Conservation (phyloP, 2,888 invertebrate species). For the Tinea trinotella region DNA sequence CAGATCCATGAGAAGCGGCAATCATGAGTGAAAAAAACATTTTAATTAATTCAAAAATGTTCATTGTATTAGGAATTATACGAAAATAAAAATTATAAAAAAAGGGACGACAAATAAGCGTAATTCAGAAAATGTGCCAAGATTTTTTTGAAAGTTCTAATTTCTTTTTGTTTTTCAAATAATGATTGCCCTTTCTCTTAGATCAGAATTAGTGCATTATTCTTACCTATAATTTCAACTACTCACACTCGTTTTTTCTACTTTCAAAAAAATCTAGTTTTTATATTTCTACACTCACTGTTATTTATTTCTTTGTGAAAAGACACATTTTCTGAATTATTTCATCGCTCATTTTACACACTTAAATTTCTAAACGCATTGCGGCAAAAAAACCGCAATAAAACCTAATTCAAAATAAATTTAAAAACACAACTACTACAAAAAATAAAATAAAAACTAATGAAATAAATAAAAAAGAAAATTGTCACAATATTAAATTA, state of each 20-base stretch:
- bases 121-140: slow-evolving; percentile 82
- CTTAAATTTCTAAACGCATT: slow-evolving; percentile 9
- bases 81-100: slow-evolving; percentile 31
- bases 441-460: slow-evolving; percentile 25
- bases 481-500: slow-evolving; percentile 28
- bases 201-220: slow-evolving; percentile 35
- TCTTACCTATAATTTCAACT: slow-evolving; percentile 43
- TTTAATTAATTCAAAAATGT: slow-evolving; percentile 55
- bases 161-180: slow-evolving; percentile 51
- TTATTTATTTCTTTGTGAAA: slow-evolving; percentile 77
- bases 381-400: neutral
- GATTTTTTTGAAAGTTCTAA: slow-evolving; percentile 67
- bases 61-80: neutral
- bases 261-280: slow-evolving; percentile 75
- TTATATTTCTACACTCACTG: slow-evolving; percentile 52
- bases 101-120: slow-evolving; percentile 38
- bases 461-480: slow-evolving; percentile 38
- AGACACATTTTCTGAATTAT: slow-evolving; percentile 86
- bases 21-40: slow-evolving; percentile 72
- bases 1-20: slow-evolving; percentile 67
- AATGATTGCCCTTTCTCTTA: slow-evolving; percentile 64
- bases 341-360: slow-evolving; percentile 19
- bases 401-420: slow-evolving; percentile 34
- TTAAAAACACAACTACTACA: slow-evolving; percentile 45
- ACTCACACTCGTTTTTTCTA: slow-evolving; percentile 69